Evolutionary conservation across 2,113 vertebrate species (phyloP), one percentile per base, ranked within the genome.

Genomic region (Todiramphus saurophagus): DNA sequence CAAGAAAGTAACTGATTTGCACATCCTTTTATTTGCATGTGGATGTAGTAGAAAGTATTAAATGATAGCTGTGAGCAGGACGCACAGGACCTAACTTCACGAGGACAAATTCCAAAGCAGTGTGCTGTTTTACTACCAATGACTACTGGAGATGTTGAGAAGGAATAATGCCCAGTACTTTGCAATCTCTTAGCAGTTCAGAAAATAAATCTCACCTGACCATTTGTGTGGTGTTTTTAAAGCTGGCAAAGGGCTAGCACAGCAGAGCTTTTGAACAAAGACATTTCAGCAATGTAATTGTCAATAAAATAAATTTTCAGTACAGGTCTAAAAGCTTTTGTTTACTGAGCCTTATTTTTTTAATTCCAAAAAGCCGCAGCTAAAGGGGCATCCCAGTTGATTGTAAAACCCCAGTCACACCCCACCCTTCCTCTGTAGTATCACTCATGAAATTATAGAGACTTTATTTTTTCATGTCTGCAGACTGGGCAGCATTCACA

Each of bases 381-480:
- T 77, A 77, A 69, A 48, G 63, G 10, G 7, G n/a, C 25, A 80
- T 51, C 31, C 51, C 25, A 67, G 43, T 37, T 82, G n/a, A 72
- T 1, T 41, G n/a, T 56, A 81, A 64, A 72, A 91, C 8, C 4
- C 28, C 10, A 74, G 3, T 39, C 48, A 80, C 31, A 6, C 0
- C 2, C 3, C 4, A 17, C 3, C 5, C 8, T 14, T 10, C 11
- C 20, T 3, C 16, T 0, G 0, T n/a, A 82, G 13, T 35, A 87
- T 23, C 0, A 0, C 14, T 76, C 35, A 35, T 16, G 63, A 27
- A n/a, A 70, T 28, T 9, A 73, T 17, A 33, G 1, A 39, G 20
- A 53, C 13, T 28, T 28, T 55, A 37, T 67, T 58, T 58, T 48
- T 11, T 51, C 13, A 6, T 43, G 17, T 15, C 66, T 35, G 11